phyloP scores from a whole-genome alignment of 1,140 invertebrate species.

The Drosophila serrata region DNA sequence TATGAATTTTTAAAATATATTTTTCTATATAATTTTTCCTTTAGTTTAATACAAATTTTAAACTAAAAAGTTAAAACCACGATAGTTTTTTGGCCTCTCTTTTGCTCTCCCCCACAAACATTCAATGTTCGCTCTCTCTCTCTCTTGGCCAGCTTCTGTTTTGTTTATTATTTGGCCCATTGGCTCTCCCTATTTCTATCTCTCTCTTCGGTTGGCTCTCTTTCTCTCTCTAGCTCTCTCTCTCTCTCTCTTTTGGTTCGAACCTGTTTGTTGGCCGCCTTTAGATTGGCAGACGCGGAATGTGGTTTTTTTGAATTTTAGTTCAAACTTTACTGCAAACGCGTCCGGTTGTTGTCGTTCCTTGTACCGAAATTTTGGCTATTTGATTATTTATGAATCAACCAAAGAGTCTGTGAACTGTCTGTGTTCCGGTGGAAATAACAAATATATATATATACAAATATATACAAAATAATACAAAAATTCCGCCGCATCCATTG shows the following conservation, averaged over 20 bases:
- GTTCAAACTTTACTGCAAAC: constrained; percentile 59
- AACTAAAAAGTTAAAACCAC: constrained; percentile 35
- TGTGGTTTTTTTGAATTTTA: constrained; percentile 58
- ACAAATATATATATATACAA: constrained; percentile 14
- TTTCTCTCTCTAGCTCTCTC: constrained; percentile 11
- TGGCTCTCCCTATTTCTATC: constrained; percentile 3
- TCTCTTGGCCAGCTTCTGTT: constrained; percentile 18
- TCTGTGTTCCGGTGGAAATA: constrained; percentile 59
- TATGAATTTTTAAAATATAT: background rate
- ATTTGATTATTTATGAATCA: constrained; percentile 57
- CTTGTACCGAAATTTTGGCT: constrained; percentile 4
- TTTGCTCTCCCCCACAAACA: constrained; percentile 16
- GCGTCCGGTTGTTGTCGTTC: constrained; percentile 55
- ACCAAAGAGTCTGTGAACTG: constrained; percentile 41
- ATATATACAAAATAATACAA: constrained; percentile 56
- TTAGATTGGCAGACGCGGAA: constrained; percentile 48
- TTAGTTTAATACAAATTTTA: background rate
- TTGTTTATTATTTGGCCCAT: constrained; percentile 42
- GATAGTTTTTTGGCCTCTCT: constrained; percentile 7
- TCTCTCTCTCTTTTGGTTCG: constrained; percentile 42
- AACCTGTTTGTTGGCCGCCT: constrained; percentile 65
- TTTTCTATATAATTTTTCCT: background rate
- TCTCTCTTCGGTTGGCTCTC: background rate
- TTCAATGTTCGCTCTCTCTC: constrained; percentile 14
- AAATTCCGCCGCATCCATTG: constrained; percentile 63